Evolutionary conservation across 2,797 vertebrate genomes (phyloP), one percentile per base, ranked within the genome.

Genomic region (Alosa sapidissima): DNA sequence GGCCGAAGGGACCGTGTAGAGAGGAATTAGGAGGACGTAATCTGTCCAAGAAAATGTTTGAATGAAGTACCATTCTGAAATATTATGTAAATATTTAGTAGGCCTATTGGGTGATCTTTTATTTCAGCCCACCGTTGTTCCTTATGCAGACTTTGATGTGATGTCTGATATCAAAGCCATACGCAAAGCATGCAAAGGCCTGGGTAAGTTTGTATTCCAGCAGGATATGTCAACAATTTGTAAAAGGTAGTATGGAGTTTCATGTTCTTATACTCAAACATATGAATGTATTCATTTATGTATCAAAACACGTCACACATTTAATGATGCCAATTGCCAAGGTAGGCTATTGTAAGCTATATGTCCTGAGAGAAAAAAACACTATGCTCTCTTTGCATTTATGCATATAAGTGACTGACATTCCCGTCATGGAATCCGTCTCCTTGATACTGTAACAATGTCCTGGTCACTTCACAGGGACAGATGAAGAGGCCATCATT

Each of bases 161-260:
- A 91, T 92, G 14, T 90, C 92, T 62, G 96, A 96, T 83, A 95
- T 96, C 86, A 96, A 96, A 89, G 88, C 89, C 0, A 93, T 96
- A 84, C 90, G 95, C n/a, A 93, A 95, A 89, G 93, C 95, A 0
- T 96, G 96, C 84, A 96, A 96, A 93, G 96, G 95, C 84, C 88
- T 95, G 19, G 95, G 95, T 96, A 90, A 89, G 94, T 93, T 28
- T 0, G 0, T 49, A 0, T 45, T 41, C 21, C 55, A 60, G 21
- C 21, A 24, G n/a, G n/a, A 24, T 51, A 9, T 10, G 58, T 62
- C 8, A 5, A 41, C 33, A 13, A 41, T 19, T 21, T 45, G 1
- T 65, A 2, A 8, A 10, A 1, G n/a, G n/a, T 28, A 8, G 60
- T 58, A 58, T 65, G 60, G 60, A 47, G 19, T 78, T 19, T 14